A percentile compares a stretch with the other conserved stretches of the same genome.
These are phyloP conservation scores for Chromis chromis DNA, from an alignment of 2,797 vertebrate species.

Conservation along the genomic window DNA sequence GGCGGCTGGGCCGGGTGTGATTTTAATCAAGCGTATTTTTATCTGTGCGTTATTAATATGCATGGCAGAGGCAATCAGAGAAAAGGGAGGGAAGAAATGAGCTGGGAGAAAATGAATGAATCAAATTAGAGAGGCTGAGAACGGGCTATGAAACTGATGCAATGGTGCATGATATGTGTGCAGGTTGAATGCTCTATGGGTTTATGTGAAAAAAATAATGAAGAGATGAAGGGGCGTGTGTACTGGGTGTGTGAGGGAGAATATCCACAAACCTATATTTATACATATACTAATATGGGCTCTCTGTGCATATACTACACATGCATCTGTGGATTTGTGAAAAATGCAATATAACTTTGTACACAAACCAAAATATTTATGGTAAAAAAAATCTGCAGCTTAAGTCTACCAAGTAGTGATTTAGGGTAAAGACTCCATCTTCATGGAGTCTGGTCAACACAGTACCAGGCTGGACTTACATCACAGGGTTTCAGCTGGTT, in stretches of 20 bases:
- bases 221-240: constrained; percentile 11
- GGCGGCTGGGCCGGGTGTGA: constrained; percentile 55
- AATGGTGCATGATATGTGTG: constrained; percentile 63
- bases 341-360: background rate
- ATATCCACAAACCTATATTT: background rate
- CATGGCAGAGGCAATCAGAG: constrained; percentile 60
- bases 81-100: constrained; percentile 63
- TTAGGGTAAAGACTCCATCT: too few species aligned
- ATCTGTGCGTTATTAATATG: constrained; percentile 77
- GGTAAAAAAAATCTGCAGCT: background rate
- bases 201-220: constrained; percentile 22
- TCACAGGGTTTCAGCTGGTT: too few species aligned
- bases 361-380: background rate
- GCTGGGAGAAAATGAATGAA: constrained; percentile 74
- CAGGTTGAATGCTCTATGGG: constrained; percentile 52
- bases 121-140: constrained; percentile 64
- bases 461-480: too few species aligned
- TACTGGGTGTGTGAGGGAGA: background rate
- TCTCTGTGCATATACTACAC: background rate
- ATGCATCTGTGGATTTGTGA: background rate
- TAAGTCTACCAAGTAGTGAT: background rate
- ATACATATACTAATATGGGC: background rate
- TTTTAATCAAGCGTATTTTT: constrained; percentile 80
- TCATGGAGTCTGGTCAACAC: too few species aligned
- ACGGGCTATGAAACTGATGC: constrained; percentile 60